Percentiles rank a stretch among this genome's conserved stretches.
Evolutionary conservation across 2,888 invertebrate genomes (phyloP).

Genomic region (Cheilosia pagana): DNA sequence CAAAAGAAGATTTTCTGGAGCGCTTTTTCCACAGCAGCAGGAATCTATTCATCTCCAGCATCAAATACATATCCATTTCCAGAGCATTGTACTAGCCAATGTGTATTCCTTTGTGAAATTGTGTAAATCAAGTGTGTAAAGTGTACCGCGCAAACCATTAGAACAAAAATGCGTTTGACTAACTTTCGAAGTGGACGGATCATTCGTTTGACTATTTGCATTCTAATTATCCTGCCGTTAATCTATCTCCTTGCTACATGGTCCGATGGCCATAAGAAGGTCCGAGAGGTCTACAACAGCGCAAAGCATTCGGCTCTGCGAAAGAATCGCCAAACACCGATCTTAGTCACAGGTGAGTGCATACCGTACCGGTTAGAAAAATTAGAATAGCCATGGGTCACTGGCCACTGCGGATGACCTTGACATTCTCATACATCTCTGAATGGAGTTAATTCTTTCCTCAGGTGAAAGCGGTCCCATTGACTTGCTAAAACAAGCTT

Average conservation of each 20-base stretch:
- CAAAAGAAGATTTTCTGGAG: constrained; percentile 64
- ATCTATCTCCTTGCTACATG: constrained; percentile 87
- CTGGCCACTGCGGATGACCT: constrained; percentile 36
- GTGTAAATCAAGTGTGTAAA: constrained; percentile 31
- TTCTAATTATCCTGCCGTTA: constrained; percentile 85
- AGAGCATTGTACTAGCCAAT: constrained; percentile 8
- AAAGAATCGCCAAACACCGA: constrained; percentile 79
- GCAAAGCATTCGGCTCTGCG: constrained; percentile 45
- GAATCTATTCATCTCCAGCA: constrained; percentile 4
- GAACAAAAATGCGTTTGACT: constrained; percentile 85
- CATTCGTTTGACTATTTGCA: constrained; percentile 84
- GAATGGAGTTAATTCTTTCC: neutral
- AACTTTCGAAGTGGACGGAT: constrained; percentile 86
- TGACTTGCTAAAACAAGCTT: constrained; percentile 18
- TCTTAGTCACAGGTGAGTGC: constrained; percentile 81
- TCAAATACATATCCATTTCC: neutral
- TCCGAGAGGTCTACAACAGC: constrained; percentile 79
- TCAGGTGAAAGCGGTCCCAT: constrained; percentile 10
- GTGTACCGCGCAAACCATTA: constrained; percentile 24
- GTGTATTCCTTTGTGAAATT: constrained; percentile 18
- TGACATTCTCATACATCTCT: constrained; percentile 48
- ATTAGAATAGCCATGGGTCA: constrained; percentile 18
- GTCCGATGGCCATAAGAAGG: constrained; percentile 84
- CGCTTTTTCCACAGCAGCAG: constrained; percentile 25
- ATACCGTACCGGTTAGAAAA: neutral